Evolutionary conservation across 2,797 vertebrate species (phyloP).

Genomic region (Arremon aurantiirostris): DNA sequence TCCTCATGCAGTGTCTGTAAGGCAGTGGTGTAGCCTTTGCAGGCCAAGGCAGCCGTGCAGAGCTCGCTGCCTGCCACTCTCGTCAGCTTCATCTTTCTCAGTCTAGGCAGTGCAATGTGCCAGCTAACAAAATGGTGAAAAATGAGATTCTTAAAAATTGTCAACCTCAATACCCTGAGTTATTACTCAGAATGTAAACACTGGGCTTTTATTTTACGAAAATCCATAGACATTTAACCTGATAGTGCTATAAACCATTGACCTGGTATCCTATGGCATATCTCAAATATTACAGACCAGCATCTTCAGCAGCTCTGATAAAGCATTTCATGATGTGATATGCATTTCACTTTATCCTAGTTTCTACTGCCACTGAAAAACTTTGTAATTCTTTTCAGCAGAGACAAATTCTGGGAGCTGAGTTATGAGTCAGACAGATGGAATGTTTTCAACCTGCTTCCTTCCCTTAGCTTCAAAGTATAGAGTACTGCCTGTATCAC

Average conservation of each 20-base stretch:
- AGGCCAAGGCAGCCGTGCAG: not conserved
- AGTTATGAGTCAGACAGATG: not conserved
- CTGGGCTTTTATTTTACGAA: constrained; percentile 26
- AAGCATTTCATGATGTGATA: not conserved
- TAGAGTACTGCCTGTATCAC: not conserved
- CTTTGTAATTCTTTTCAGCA: not conserved
- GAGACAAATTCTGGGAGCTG: not conserved
- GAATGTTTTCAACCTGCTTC: not conserved
- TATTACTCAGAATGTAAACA: constrained; percentile 61
- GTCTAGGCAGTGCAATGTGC: not conserved
- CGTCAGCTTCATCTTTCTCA: not conserved
- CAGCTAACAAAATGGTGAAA: constrained; percentile 41
- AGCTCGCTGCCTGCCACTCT: not conserved
- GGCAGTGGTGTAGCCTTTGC: not conserved
- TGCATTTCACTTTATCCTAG: not conserved
- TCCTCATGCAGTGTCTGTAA: not conserved
- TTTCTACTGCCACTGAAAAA: not conserved
- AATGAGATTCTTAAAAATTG: constrained; percentile 57
- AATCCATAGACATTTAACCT: not conserved
- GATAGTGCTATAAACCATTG: not conserved
- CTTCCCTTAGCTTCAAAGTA: not conserved
- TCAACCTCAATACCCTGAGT: constrained; percentile 39
- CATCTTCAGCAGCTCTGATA: not conserved
- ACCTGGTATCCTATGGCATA: not conserved
- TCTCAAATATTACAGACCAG: not conserved